These are phyloP conservation scores for Parnassius orleans DNA, from an alignment of 2,888 invertebrate genomes.

Conservation along the genomic window DNA sequence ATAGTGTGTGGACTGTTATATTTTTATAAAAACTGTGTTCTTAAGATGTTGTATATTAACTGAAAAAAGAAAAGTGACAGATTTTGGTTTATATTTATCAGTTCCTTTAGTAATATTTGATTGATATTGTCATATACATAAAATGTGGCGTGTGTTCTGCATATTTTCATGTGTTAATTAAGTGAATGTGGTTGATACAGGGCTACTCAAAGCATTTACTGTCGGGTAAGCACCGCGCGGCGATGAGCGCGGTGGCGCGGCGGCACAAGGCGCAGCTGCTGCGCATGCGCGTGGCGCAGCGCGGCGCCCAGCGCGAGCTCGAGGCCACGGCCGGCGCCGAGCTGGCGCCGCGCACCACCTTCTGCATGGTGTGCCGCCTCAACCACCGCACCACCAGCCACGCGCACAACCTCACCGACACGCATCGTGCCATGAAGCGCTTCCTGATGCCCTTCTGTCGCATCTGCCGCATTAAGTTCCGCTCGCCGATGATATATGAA, in stretches of 20 bases:
- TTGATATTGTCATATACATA: no score
- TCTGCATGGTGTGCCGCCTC: conserved; percentile 87
- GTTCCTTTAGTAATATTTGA: no score
- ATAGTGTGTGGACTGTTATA: no score
- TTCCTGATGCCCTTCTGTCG: conserved; percentile 92
- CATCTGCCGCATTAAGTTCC: conserved; percentile 88
- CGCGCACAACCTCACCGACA: conserved; percentile 89
- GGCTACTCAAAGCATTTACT: conserved; percentile 88
- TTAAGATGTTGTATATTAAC: no score
- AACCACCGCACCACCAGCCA: conserved; percentile 88
- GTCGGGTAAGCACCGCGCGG: conserved; percentile 85
- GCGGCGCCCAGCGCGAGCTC: conserved; percentile 88
- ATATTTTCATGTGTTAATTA: no score
- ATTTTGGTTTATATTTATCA: no score
- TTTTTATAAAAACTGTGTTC: no score
- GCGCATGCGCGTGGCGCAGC: conserved; percentile 89
- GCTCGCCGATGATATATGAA: conserved; percentile 92
- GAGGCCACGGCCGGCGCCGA: conserved; percentile 85
- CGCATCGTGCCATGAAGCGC: conserved; percentile 91
- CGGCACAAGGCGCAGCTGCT: conserved; percentile 87
- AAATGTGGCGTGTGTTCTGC: no score
- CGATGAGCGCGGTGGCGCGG: conserved; percentile 87
- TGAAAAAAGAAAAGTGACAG: no score
- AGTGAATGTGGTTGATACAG: conserved; percentile 47
- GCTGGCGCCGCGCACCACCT: conserved; percentile 83